Conservation (phyloP, 2,113 vertebrate species). For the Asarcornis scutulata region DNA sequence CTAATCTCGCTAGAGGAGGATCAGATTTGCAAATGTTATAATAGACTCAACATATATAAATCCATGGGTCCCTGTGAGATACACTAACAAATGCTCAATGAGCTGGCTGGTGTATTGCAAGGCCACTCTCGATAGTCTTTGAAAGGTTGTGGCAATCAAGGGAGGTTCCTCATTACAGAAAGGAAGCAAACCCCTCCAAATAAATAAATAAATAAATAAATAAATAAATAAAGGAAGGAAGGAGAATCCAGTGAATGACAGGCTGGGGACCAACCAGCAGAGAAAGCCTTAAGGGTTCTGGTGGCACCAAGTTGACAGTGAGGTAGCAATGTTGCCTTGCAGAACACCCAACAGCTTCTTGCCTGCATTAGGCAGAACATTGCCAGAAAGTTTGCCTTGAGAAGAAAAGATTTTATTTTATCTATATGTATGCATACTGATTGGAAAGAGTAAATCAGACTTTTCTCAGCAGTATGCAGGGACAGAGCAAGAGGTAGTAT, state of each 20-base stretch:
- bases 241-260: background rate
- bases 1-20: accelerated
- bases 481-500: background rate
- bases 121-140: background rate
- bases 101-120: accelerated
- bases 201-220: background rate
- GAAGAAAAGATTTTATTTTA: background rate
- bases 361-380: background rate
- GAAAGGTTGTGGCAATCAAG: background rate
- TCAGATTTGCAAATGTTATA: background rate
- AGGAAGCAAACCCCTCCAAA: background rate
- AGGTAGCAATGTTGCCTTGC: background rate
- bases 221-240: background rate
- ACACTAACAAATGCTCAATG: background rate
- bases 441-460: no score
- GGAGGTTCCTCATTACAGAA: background rate
- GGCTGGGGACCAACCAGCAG: background rate
- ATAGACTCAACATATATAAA: background rate
- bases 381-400: background rate
- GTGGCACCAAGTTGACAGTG: background rate
- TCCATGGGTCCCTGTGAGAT: no score
- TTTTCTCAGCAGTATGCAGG: background rate
- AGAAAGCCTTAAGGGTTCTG: background rate
- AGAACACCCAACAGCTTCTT: background rate
- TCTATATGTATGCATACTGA: background rate